Evolutionary conservation across 2,113 vertebrate species (phyloP).

Genomic region (Calyptomena viridis): DNA sequence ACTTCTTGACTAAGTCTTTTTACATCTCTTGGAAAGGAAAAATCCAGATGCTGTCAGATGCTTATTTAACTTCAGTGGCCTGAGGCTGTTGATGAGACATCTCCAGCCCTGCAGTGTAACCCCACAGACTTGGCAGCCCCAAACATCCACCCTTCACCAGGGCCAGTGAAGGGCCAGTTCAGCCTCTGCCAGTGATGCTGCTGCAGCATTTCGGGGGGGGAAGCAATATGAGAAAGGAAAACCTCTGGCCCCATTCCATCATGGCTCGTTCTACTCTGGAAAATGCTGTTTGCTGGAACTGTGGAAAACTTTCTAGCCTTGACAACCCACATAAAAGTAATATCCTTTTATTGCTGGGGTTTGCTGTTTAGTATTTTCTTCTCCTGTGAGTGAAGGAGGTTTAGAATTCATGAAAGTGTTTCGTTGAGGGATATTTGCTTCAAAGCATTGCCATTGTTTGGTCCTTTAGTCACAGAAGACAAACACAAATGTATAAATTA

Average conservation of each 20-base stretch:
- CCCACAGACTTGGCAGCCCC: not conserved
- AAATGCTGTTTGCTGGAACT: not conserved
- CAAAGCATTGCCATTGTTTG: not conserved
- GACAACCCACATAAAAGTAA: not conserved
- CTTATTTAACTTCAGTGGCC: not conserved
- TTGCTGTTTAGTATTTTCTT: not conserved
- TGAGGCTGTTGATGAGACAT: not conserved
- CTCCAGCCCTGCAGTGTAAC: not conserved
- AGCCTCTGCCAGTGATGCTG: not conserved
- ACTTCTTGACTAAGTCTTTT: not conserved
- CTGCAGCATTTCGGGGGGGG: not conserved
- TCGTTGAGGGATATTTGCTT: not conserved
- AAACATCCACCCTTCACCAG: not conserved
- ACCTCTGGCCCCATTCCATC: not conserved
- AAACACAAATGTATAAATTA: conserved; percentile 14
- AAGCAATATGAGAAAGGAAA: not conserved
- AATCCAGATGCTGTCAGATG: not conserved
- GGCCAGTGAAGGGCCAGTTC: fast-evolving
- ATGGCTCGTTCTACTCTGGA: not conserved
- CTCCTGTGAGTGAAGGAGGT: fast-evolving
- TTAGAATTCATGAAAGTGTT: not conserved
- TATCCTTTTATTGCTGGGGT: not conserved
- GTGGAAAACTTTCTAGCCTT: not conserved
- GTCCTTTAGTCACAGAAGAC: not conserved
- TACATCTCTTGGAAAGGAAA: not conserved